phyloP scores from a whole-genome alignment of 2,797 vertebrate genomes.

The Takifugu rubripes region DNA sequence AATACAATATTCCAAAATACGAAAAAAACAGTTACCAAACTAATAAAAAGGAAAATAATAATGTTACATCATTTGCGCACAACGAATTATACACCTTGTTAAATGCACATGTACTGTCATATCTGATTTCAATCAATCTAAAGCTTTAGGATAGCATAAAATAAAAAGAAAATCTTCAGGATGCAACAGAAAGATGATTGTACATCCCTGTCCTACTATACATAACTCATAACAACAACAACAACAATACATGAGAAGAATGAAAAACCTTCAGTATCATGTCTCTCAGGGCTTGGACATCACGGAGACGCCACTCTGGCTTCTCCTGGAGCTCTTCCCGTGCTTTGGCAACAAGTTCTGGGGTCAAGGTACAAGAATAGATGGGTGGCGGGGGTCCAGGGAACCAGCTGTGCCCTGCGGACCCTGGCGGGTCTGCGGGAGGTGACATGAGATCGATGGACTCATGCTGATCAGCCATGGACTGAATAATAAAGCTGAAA shows the following conservation, averaged over 20 bases:
- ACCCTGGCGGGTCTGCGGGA: constrained; percentile 40
- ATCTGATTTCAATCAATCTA: too few relatives aligned
- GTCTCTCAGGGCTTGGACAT: constrained; percentile 93
- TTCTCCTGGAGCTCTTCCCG: constrained; percentile 97
- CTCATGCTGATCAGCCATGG: constrained; percentile 89
- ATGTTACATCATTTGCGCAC: too few relatives aligned
- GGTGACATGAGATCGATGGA: constrained; percentile 78
- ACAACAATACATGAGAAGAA: background rate
- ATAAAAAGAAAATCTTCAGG: too few relatives aligned
- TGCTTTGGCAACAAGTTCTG: constrained; percentile 90
- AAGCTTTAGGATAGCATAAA: too few relatives aligned
- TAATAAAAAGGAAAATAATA: too few relatives aligned
- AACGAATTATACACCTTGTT: too few relatives aligned
- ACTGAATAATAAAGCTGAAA: constrained; percentile 45
- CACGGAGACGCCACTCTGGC: constrained; percentile 93
- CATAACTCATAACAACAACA: background rate
- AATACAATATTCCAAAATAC: too few relatives aligned
- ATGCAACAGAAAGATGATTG: too few relatives aligned
- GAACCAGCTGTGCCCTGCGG: constrained; percentile 69
- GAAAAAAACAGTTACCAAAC: too few relatives aligned
- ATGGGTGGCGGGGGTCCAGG: constrained; percentile 74
- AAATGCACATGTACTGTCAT: too few relatives aligned
- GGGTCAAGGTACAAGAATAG: constrained; percentile 87
- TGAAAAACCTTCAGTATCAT: constrained; percentile 85
- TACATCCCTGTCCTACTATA: too few relatives aligned